Base-by-base conservation (phyloP, 2,113 vertebrate genomes). In the Stercorarius parasiticus region DNA sequence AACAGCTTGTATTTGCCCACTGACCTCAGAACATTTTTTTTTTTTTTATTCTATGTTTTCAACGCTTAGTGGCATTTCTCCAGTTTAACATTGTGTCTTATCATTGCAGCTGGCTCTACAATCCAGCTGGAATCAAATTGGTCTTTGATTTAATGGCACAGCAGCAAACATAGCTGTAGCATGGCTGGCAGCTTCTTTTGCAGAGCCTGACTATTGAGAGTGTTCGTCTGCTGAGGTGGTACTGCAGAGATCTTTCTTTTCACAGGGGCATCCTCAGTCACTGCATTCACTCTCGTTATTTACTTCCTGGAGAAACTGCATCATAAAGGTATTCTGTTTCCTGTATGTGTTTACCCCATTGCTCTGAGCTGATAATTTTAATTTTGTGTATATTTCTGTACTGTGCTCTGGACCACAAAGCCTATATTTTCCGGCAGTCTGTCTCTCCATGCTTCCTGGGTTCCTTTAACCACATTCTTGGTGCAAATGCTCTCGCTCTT, bases 41-140 rank as follows among this genome's bases (percentile, higher is more conserved):
- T 58, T 62, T 77, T 65, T 79, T 47, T 77, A 32, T 87, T 93
- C 53, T 80, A 29, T 5, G 1, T 61, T 91, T 95, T 50, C 43
- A 72, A 10, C 0, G 5, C 67, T 87, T 36, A 29, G 80, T 82
- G 69, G 25, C 65, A 36, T 84, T 94, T 94, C 61, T 93, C 30
- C 50, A 11, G 4, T 85, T 65, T 80, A 18, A 71, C 73, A 65
- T 65, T 82, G 82, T 61, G 58, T 95, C 70, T 87, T 85, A 65
- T 26, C 73, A 4, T 27, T 79, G 83, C 77, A 86, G 83, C 81
- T 93, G 76, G 65, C 73, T 82, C 88, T 76, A 2, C 83, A 90
- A 18, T 86, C 79, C 90, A 90, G 29, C 85, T 93, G 95, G 85
- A 88, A 82, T 83, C 82, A 83, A 71, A 50, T 7, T 86, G 16